These are phyloP conservation scores for Himantopus leucocephalus DNA, from an alignment of 2,113 vertebrate genomes.

Conservation along the genomic window DNA sequence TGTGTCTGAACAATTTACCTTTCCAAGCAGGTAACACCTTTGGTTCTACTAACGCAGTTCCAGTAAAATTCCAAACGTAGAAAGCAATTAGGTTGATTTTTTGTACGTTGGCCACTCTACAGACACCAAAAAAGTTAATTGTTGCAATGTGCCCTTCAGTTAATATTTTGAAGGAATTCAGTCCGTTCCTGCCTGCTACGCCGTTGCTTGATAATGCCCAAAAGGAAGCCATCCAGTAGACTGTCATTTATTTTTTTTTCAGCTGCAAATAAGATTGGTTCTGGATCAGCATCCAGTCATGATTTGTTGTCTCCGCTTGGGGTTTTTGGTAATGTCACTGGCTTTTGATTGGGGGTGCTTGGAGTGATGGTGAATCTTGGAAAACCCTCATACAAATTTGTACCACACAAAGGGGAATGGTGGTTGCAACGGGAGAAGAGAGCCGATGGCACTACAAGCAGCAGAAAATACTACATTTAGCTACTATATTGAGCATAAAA, in stretches of 20 bases:
- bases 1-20: neutral
- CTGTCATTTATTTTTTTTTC: neutral
- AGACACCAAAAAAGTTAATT: neutral
- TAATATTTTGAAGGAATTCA: neutral
- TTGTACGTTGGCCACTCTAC: neutral
- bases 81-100: neutral
- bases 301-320: neutral
- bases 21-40: neutral
- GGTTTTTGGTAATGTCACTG: neutral
- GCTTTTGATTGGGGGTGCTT: neutral
- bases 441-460: neutral
- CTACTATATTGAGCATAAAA: neutral
- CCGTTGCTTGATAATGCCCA: neutral
- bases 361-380: neutral
- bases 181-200: neutral
- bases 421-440: neutral
- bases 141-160: neutral
- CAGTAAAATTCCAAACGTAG: neutral
- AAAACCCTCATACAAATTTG: neutral
- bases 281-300: neutral
- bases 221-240: neutral
- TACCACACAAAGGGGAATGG: neutral
- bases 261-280: neutral
- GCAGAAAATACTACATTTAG: neutral
- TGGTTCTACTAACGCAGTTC: neutral